These are phyloP conservation scores for Peromyscus leucopus DNA, from an alignment of 2,113 vertebrate species.

Conservation along the genomic window DNA sequence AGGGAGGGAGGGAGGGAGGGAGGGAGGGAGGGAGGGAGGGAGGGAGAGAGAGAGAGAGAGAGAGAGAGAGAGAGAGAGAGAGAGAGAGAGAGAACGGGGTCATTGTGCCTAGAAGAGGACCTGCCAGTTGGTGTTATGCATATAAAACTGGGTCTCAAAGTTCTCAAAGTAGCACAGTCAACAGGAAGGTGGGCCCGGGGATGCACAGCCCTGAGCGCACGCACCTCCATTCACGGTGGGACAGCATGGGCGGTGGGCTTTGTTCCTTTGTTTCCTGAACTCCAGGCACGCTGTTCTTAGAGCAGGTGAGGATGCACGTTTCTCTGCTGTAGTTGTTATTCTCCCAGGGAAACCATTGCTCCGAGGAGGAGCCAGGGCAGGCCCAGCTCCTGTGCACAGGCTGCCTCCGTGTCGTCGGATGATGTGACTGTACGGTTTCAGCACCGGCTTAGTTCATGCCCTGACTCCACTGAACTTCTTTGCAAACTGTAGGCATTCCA, in stretches of 20 bases:
- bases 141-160: background rate
- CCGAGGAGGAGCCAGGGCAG: background rate
- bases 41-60: too few relatives aligned
- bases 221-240: fast-evolving
- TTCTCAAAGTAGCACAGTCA: too few relatives aligned
- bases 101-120: background rate
- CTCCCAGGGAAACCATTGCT: background rate
- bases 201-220: background rate
- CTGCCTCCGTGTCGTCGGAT: background rate
- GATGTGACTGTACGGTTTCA: too few relatives aligned
- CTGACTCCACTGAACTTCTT: background rate
- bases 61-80: too few relatives aligned
- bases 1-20: too few relatives aligned
- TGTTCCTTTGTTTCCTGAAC: background rate
- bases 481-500: background rate
- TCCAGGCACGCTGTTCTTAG: background rate
- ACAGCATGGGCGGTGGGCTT: background rate
- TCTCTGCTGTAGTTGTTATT: background rate
- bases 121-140: background rate
- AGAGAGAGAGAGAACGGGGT: background rate
- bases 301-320: too few relatives aligned
- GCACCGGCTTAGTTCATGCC: too few relatives aligned
- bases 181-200: background rate
- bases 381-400: background rate
- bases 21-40: too few relatives aligned